Base-by-base conservation (phyloP, 2,888 invertebrate genomes). In the Eutolmus rufibarbis region DNA sequence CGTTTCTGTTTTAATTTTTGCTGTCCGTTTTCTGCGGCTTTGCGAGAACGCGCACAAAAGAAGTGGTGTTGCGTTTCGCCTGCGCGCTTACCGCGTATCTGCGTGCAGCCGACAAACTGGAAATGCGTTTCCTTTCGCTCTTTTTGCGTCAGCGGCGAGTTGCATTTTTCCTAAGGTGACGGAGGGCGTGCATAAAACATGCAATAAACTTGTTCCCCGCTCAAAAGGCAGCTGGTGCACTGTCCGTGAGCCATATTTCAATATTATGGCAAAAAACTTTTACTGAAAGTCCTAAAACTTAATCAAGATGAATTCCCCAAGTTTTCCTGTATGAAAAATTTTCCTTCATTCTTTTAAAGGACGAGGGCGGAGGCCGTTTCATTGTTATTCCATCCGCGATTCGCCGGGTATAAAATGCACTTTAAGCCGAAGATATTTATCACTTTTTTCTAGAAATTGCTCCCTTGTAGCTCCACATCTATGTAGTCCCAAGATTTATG, bases 301-400 rank as follows among this genome's bases (percentile, higher is more conserved):
- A 78, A 78, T 78, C 78, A 43, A 78, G 78, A 78, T 78, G 43
- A 78, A 43, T 43, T 43, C 78, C 5, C 23, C 19, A 78, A 78
- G 19, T 78, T 78, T 78, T 14, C 37, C 40, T 14, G 9, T 46
- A 78, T 78, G 19, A 43, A 43, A 78, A 43, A 40, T 78, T 78
- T 19, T 14, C 23, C 5, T 40, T 7, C 12, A 40, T 78, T 23
- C 19, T 78, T n/a, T 23, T 34, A 34, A 43, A 43, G 37, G 23
- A 37, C 23, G 78, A 40, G 37, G 43, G 19, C 43, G 43, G 37
- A 23, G 37, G 37, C 19, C 19, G 37, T 78, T 78, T 78, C 81
- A 81, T 81, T 81, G 56, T 81, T 81, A 81, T 81, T 81, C 81
- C 23, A 81, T 81, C 56, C 51, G n/a, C 81, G 81, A 81, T 56